Evolutionary conservation across 2,888 invertebrate genomes (phyloP).

Genomic region (Pristionchus arcanus): DNA sequence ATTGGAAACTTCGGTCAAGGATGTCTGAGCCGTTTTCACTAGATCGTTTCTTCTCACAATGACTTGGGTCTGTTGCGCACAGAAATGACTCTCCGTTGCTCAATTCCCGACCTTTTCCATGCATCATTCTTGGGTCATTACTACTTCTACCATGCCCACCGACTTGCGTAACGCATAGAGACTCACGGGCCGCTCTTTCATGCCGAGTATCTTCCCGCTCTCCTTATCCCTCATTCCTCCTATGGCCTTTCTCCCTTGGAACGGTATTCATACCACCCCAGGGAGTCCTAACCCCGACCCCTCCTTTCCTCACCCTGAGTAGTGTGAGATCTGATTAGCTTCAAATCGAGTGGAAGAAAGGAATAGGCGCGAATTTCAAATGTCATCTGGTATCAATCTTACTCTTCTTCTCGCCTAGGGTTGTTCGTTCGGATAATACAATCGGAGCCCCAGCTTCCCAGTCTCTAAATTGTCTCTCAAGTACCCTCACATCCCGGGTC

Average conservation of each 20-base stretch:
- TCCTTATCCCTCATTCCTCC: background rate
- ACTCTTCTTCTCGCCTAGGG: background rate
- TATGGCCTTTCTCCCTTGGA: background rate
- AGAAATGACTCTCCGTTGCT: background rate
- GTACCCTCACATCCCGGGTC: background rate
- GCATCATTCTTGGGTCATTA: conserved; percentile 28
- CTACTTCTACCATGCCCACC: background rate
- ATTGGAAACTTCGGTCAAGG: conserved; percentile 24
- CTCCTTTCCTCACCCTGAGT: conserved; percentile 18
- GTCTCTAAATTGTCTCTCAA: background rate
- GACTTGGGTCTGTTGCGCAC: no score
- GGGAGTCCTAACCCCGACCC: conserved; percentile 11
- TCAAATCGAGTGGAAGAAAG: conserved; percentile 9
- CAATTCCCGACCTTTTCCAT: conserved; percentile 1
- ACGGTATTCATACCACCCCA: conserved; percentile 1
- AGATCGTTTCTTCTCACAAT: background rate
- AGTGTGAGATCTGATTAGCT: conserved; percentile 39
- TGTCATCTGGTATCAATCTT: background rate
- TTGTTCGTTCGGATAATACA: background rate
- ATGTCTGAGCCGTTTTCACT: background rate
- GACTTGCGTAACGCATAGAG: background rate
- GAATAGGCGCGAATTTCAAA: conserved; percentile 18
- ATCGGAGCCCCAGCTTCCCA: background rate
- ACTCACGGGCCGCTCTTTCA: conserved; percentile 13
- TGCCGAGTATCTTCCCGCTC: background rate